Conservation (phyloP, 2,797 vertebrate genomes). For the Lepus townsendii region DNA sequence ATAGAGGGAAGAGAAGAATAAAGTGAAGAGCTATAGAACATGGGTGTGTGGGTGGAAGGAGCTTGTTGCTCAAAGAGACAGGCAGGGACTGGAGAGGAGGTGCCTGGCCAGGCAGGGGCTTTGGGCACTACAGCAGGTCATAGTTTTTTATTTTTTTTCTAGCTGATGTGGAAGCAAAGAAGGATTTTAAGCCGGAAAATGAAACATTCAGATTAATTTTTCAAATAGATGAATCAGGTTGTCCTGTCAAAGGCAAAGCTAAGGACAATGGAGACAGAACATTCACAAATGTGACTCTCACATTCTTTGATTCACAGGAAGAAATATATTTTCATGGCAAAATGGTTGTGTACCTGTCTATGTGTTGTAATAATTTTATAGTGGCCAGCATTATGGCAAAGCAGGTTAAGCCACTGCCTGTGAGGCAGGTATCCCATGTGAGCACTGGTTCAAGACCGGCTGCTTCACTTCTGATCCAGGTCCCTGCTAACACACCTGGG, state of each 20-base stretch:
- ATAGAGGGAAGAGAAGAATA: background rate
- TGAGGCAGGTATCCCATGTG: too few relatives aligned
- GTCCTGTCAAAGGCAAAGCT: background rate
- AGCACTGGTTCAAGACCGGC: too few relatives aligned
- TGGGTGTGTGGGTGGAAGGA: background rate
- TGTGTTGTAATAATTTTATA: slow-evolving; percentile 7
- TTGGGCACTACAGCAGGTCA: background rate
- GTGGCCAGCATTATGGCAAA: too few relatives aligned
- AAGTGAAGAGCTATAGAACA: background rate
- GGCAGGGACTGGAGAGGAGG: background rate
- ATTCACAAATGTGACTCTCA: slow-evolving; percentile 32
- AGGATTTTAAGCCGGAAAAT: slow-evolving; percentile 8
- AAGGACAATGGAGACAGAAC: background rate
- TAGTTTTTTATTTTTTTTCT: background rate
- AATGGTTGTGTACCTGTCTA: background rate
- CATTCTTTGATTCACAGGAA: background rate
- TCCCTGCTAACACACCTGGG: too few relatives aligned
- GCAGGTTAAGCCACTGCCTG: too few relatives aligned
- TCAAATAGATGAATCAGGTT: slow-evolving; percentile 18
- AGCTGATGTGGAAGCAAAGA: background rate
- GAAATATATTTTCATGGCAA: background rate
- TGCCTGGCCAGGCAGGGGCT: background rate
- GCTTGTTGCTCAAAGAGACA: background rate
- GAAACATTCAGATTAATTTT: slow-evolving; percentile 41
- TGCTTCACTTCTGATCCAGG: too few relatives aligned